phyloP scores from a whole-genome alignment of 2,888 invertebrate species.

The Blastobasis adustella region DNA sequence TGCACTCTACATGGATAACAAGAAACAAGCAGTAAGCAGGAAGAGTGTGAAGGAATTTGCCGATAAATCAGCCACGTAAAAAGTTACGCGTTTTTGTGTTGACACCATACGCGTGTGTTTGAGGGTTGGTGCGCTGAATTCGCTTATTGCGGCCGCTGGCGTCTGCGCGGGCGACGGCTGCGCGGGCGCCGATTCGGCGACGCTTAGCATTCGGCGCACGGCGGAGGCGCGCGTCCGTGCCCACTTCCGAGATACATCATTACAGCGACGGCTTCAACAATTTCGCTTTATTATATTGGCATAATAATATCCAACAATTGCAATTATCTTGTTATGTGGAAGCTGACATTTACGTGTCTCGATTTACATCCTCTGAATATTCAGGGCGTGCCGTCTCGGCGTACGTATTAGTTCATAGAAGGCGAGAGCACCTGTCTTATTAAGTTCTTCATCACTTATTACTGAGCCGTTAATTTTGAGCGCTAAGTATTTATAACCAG shows the following conservation, averaged over 20 bases:
- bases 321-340: constrained; percentile 11
- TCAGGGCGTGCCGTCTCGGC: constrained; percentile 2
- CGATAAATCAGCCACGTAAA: constrained; percentile 26
- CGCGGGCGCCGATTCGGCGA: constrained; percentile 1
- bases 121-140: constrained; percentile 34
- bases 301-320: constrained; percentile 7
- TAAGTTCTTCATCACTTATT: too few species aligned
- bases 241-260: constrained; percentile 15
- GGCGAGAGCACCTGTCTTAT: not conserved
- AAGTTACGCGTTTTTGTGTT: constrained; percentile 23
- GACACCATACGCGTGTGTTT: constrained; percentile 22
- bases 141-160: constrained; percentile 28
- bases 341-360: constrained; percentile 8
- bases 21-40: constrained; percentile 17
- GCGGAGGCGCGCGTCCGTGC: constrained; percentile 5
- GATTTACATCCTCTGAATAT: constrained; percentile 11
- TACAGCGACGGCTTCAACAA: constrained; percentile 15
- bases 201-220: constrained; percentile 1
- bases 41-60: constrained; percentile 15
- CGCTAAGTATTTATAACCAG: too few species aligned
- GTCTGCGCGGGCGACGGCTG: not conserved
- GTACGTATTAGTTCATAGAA: constrained; percentile 1
- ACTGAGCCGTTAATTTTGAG: too few species aligned
- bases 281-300: constrained; percentile 14
- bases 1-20: constrained; percentile 17